Evolutionary conservation across 2,113 vertebrate genomes (phyloP).

Genomic region (Peromyscus californicus): DNA sequence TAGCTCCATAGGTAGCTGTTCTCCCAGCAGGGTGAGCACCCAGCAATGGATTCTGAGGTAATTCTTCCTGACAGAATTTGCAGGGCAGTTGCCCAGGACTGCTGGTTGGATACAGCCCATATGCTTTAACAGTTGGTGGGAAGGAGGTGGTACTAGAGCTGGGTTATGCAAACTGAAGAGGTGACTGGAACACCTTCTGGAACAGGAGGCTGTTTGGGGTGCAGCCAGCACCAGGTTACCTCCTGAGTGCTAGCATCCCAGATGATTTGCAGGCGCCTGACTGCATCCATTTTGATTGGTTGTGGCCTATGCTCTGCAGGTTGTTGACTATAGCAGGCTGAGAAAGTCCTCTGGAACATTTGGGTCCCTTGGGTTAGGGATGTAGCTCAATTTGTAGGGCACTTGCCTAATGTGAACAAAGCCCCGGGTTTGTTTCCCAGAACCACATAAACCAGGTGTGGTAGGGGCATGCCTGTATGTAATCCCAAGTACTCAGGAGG

Average conservation of each 20-base stretch:
- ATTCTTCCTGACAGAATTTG: constrained; percentile 70
- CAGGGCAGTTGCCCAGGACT: constrained; percentile 28
- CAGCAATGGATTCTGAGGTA: constrained; percentile 30
- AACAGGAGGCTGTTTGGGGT: not conserved
- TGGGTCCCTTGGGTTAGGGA: not conserved
- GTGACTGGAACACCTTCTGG: not conserved
- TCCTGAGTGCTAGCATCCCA: accelerated
- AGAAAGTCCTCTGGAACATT: not conserved
- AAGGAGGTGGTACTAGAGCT: constrained; percentile 59
- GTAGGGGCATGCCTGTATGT: not conserved
- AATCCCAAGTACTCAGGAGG: not conserved
- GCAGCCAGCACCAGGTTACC: not conserved
- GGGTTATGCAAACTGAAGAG: not conserved
- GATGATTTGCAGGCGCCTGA: not conserved
- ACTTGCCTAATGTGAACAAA: too few relatives aligned
- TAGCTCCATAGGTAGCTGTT: not conserved
- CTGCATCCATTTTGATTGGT: not conserved
- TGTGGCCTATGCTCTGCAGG: too few relatives aligned
- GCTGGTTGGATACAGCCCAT: constrained; percentile 35
- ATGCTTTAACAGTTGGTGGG: constrained; percentile 77
- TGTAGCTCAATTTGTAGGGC: not conserved
- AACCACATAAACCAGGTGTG: not conserved
- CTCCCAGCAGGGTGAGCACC: not conserved
- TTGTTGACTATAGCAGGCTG: not conserved
- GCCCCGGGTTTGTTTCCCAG: not conserved